Percentiles rank a stretch among this genome's conserved stretches.
phyloP scores from a whole-genome alignment of 1,140 invertebrate species.

The Pachyrhynchus sulphureomaculatus region DNA sequence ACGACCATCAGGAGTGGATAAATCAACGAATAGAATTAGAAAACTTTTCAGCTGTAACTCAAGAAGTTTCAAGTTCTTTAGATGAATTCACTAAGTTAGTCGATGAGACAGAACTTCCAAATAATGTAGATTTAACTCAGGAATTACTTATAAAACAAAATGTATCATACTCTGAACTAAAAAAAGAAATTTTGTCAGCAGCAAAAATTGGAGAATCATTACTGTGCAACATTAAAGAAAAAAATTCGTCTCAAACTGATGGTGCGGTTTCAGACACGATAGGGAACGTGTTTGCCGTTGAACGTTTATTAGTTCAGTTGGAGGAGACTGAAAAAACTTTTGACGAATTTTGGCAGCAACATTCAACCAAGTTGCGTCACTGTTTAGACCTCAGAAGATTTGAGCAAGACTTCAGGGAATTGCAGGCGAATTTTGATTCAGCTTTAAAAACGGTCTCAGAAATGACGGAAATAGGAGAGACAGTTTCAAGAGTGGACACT shows the following conservation, averaged over 20 bases:
- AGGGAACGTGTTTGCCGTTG: slow-evolving; percentile 89
- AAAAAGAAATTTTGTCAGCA: slow-evolving; percentile 79
- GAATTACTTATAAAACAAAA: slow-evolving; percentile 68
- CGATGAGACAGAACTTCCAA: slow-evolving; percentile 79
- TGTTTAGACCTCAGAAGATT: slow-evolving; percentile 88
- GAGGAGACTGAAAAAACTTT: slow-evolving; percentile 94
- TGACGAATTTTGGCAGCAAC: slow-evolving; percentile 90
- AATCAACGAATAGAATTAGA: slow-evolving; percentile 94
- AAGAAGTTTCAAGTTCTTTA: slow-evolving; percentile 80
- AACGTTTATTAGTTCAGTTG: slow-evolving; percentile 89
- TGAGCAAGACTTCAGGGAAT: slow-evolving; percentile 82
- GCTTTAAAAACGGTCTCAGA: slow-evolving; percentile 74
- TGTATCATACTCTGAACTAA: slow-evolving; percentile 65
- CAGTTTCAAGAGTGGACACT: slow-evolving; percentile 71
- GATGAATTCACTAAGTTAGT: slow-evolving; percentile 83
- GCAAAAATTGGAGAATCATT: slow-evolving; percentile 82
- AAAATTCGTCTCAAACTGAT: slow-evolving; percentile 55
- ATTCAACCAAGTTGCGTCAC: slow-evolving; percentile 83
- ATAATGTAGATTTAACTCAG: slow-evolving; percentile 75
- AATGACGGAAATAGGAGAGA: slow-evolving; percentile 87
- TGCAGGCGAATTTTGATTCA: slow-evolving; percentile 68
- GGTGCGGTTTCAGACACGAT: slow-evolving; percentile 66
- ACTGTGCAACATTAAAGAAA: slow-evolving; percentile 66
- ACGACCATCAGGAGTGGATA: slow-evolving; percentile 95
- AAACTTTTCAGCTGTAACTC: slow-evolving; percentile 88